Evolutionary conservation across 92 coral and sea anemone species (phyloP).

Genomic region (Parazoanthus darwini): DNA sequence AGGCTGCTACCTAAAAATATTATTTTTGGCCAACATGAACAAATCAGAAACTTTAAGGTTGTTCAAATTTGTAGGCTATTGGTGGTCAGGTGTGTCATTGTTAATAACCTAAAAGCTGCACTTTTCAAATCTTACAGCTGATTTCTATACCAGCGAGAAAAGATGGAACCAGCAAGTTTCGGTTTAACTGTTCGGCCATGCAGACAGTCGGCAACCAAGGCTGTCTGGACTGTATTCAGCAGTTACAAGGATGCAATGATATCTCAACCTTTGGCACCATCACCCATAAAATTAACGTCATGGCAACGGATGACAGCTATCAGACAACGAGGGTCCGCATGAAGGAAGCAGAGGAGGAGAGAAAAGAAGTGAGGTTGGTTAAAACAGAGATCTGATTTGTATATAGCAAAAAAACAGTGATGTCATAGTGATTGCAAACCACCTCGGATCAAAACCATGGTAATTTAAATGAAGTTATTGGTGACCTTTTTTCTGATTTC

Average conservation of each 20-base stretch:
- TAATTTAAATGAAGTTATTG: too few relatives aligned
- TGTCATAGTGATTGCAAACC: too few relatives aligned
- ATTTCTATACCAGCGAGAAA: constrained; percentile 66
- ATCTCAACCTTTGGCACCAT: constrained; percentile 75
- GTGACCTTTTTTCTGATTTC: too few relatives aligned
- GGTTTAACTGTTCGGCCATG: constrained; percentile 67
- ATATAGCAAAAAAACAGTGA: too few relatives aligned
- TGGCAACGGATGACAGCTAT: constrained; percentile 94
- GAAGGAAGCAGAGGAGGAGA: constrained; percentile 92
- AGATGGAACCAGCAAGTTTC: constrained; percentile 60
- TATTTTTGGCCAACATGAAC: too few relatives aligned
- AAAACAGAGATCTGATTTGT: too few relatives aligned
- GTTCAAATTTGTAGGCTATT: too few relatives aligned
- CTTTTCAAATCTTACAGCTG: constrained; percentile 39
- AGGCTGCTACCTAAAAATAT: too few relatives aligned
- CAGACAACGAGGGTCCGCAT: constrained; percentile 85
- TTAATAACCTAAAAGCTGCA: neutral
- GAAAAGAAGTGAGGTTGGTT: constrained; percentile 84
- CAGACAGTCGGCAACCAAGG: constrained; percentile 62
- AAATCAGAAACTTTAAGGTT: too few relatives aligned
- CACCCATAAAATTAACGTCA: constrained; percentile 84
- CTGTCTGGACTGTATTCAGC: constrained; percentile 83
- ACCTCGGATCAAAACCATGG: too few relatives aligned
- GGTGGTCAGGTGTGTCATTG: neutral
- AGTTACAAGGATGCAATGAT: constrained; percentile 55